Evolutionary conservation across 64 coral and sea anemone species (phyloP).

Genomic region (Anthopleura sola): DNA sequence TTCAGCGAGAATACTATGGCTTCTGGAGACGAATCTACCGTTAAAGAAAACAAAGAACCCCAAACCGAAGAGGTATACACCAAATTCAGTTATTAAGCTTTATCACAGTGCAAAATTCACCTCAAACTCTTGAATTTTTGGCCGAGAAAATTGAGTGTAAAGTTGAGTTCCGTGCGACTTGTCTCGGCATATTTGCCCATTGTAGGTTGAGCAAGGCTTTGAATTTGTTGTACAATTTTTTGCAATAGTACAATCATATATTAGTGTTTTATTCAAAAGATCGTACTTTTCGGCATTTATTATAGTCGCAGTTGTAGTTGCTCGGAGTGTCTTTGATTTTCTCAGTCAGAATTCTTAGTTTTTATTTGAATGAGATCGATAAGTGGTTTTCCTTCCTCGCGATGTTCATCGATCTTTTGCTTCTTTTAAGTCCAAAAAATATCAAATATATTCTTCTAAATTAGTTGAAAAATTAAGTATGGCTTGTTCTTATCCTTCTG

Average conservation of each 20-base stretch:
- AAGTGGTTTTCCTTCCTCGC: not conserved
- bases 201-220: not conserved
- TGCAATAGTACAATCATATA: not conserved
- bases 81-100: not conserved
- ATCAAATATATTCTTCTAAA: not conserved
- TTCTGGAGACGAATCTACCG: conserved; percentile 73
- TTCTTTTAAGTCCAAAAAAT: not conserved
- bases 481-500: not conserved
- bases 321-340: not conserved
- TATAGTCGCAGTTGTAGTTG: not conserved
- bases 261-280: not conserved
- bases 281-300: not conserved
- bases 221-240: not conserved
- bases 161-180: not conserved
- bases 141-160: not conserved
- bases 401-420: not conserved
- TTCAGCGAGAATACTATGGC: conserved; percentile 53
- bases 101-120: conserved; percentile 12
- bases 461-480: not conserved
- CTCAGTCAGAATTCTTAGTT: not conserved
- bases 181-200: conserved; percentile 11
- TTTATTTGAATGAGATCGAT: not conserved
- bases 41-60: conserved; percentile 68
- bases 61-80: conserved; percentile 45
- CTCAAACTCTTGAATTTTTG: not conserved